Conservation (phyloP, 2,797 vertebrate species). For the Hydrolagus colliei region DNA sequence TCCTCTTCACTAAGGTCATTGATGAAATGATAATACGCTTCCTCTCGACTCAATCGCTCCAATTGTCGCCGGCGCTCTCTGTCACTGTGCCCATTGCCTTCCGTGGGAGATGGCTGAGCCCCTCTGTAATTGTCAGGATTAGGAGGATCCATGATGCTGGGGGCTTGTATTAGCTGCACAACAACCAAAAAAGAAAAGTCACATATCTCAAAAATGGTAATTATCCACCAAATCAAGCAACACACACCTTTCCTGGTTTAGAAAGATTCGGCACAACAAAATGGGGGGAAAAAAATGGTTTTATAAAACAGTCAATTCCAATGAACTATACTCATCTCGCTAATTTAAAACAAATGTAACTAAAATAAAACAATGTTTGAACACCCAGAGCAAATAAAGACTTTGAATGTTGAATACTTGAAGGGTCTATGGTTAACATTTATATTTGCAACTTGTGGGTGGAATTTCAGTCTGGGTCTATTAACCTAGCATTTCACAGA, state of each 20-base stretch:
- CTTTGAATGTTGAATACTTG: too few relatives aligned
- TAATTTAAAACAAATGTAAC: too few relatives aligned
- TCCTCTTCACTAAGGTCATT: conserved; percentile 87
- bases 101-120: conserved; percentile 41
- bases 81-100: conserved; percentile 37
- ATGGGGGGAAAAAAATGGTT: not conserved
- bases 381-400: too few relatives aligned
- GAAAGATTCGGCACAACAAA: not conserved
- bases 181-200: not conserved
- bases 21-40: conserved; percentile 94
- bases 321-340: too few relatives aligned
- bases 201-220: not conserved
- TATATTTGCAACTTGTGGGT: too few relatives aligned
- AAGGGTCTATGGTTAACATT: too few relatives aligned
- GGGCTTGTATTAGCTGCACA: conserved; percentile 36
- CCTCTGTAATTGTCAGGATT: conserved; percentile 43
- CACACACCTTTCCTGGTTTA: not conserved
- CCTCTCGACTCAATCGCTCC: conserved; percentile 86
- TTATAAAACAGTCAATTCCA: too few relatives aligned
- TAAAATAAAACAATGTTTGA: too few relatives aligned
- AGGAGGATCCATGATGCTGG: conserved; percentile 70
- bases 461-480: too few relatives aligned
- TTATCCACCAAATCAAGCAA: not conserved
- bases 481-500: too few relatives aligned
- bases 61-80: conserved; percentile 80